Evolutionary conservation across 1,140 invertebrate species (phyloP), one percentile per base, ranked within the genome.

Genomic region (Aphelinus atriplicis): DNA sequence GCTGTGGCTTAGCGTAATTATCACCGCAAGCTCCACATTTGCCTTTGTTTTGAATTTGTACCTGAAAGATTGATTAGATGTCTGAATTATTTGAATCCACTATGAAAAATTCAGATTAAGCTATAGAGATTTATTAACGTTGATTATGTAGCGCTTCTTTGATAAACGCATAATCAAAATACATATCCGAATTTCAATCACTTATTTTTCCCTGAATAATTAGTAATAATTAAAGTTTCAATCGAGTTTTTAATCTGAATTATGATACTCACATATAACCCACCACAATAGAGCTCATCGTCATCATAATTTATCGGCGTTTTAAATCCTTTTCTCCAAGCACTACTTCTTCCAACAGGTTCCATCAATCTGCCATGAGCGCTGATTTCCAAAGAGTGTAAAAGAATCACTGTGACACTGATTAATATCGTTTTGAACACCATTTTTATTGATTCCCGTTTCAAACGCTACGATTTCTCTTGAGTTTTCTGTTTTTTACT

Each of bases 251-350:
- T 10, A 46, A 47, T 62, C 7, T 60, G 3, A 79, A 77, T 72
- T 50, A 73, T 48, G 7, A 69, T 47, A 78, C 76, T 7, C 78
- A 81, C 78, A 3, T 5, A 7, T 43, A 82, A 86, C 71, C 93
- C 92, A 48, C 93, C 93, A 81, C 93, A 94, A 82, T 88, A 93
- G 51, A 91, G 86, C 67, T 90, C 88, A 78, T 93, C 92, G 79
- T 94, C 93, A 63, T 91, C 84, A 56, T 89, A 92, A 83, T 96
- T 94, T 60, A 90, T 88, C 2, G 92, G 91, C 2, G 94, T 94
- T 72, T 91, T 87, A 84, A 93, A 95, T 48, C 93, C 93, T 80
- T 90, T 92, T 55, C 94, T 89, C 92, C 92, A 94, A 51, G 92
- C 87, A 46, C 90, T 90, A 73, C 90, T 90, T 71, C 94, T 89